Evolutionary conservation across 1,140 invertebrate species (phyloP).

Genomic region (Scaptomyza hsui): DNA sequence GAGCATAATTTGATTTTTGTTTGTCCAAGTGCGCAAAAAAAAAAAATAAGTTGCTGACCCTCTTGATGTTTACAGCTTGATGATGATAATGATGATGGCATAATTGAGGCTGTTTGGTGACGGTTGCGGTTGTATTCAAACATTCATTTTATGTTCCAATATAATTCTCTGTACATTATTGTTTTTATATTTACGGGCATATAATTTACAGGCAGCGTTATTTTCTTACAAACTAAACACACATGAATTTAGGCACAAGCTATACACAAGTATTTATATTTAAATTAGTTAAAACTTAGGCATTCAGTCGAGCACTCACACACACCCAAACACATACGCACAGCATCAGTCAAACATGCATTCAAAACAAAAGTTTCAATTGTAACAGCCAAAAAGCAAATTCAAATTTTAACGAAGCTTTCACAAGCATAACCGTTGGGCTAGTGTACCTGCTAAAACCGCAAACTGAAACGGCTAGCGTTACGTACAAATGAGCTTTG

Average conservation of each 20-base stretch:
- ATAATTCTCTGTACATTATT: conserved; percentile 72
- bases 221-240: conserved; percentile 36
- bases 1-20: conserved; percentile 62
- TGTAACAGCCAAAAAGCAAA: conserved; percentile 42
- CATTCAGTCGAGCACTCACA: conserved; percentile 62
- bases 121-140: conserved; percentile 52
- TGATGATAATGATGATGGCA: conserved; percentile 72
- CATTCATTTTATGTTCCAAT: conserved; percentile 53
- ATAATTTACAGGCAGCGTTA: conserved; percentile 70
- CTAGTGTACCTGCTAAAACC: not conserved
- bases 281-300: conserved; percentile 57
- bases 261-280: conserved; percentile 60
- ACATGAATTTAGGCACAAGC: conserved; percentile 70
- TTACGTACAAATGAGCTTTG: not conserved
- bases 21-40: conserved; percentile 43
- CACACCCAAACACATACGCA: conserved; percentile 8
- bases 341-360: conserved; percentile 4
- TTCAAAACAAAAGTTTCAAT: conserved; percentile 12
- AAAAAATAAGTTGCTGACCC: conserved; percentile 52
- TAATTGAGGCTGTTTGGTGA: conserved; percentile 44
- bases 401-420: conserved; percentile 43
- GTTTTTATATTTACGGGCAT: conserved; percentile 49
- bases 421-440: conserved; percentile 1
- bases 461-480: not conserved
- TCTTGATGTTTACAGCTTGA: conserved; percentile 49